Evolutionary conservation across 23 tunicate species (phyloP), one percentile per base, ranked within the genome.

Genomic region (Trididemnum nubilum): DNA sequence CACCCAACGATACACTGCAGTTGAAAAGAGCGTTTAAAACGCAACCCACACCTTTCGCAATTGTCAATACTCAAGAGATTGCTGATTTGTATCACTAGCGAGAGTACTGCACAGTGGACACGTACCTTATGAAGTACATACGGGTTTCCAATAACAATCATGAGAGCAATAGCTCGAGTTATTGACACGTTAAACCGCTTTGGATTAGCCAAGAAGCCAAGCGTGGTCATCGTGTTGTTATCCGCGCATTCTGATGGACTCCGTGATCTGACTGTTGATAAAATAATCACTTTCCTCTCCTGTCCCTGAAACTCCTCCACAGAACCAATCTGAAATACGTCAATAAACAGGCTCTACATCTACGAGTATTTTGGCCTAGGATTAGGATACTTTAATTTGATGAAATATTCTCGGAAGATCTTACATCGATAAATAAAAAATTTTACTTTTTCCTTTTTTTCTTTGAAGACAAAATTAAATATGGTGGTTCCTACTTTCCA

Each of bases 261-360:
- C 29, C 25, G 0, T 30, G 97, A 86, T 0, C 97, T 84, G 3
- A 92, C 97, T 21, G 92, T 86, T 7, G 97, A 86, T 21, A 92
- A 38, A 19, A 92, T 71, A 25, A 92, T 72, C 15, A 86, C 82
- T 77, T 89, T 81, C 35, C 82, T 60, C 50, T 92, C 97, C 64
- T 92, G 97, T 18, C 97, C 97, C 34, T 92, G 97, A 35, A 92
- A 92, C 72, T 86, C 97, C 69, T 92, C 97, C 1, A 92, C 97
- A 7, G 97, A 92, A 0, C 97, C 91, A 26, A 87, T 71, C 91
- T 87, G 79, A 7, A 40, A 24, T 21, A 69, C 22, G 5, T 61
- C 22, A n/a, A n/a, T n/a, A n/a, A n/a, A n/a, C n/a, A n/a, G n/a
- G 12, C 57, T 50, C 57, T 12, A 12, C 19, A 12, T 50, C 57